Evolutionary conservation across 2,113 vertebrate species (phyloP), one percentile per base, ranked within the genome.

Genomic region (Taurulus bubalis): DNA sequence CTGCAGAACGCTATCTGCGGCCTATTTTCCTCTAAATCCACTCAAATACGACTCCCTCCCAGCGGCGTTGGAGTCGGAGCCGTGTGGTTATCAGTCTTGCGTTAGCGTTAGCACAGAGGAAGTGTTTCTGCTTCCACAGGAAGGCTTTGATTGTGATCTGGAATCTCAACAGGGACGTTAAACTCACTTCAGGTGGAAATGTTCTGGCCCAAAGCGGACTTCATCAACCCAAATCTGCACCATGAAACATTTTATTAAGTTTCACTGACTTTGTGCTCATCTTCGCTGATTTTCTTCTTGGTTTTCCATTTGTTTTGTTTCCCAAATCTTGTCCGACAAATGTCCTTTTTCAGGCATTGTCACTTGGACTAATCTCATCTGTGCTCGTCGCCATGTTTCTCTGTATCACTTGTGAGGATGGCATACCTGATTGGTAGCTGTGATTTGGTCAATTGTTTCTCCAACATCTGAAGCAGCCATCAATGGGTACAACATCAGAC

Each of bases 1-100:
- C 82, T 88, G 84, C 87, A 87, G 68, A 89, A 86, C 85, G 78
- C 76, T 89, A 85, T 88, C 87, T 88, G 84, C 77, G 83, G 84
- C 86, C 89, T 83, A 76, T 84, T 85, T 83, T 34, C 34, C 83
- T 85, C 73, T 34, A 75, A 72, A 77, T 84, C 81, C 81, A 69
- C 74, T 82, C 88, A 82, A 77, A 87, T 70, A 72, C 89, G 79
- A 85, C 71, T 14, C 53, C 53, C 53, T 24, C 74, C 85, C 74
- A 20, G 24, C 24, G 65, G 80, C 51, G 22, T 84, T 83, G 85
- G 72, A 75, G 75, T 42, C 56, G 1, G n/a, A n/a, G 64, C 76
- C 18, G 30, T 8, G 71, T 58, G 49, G 71, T 34, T 40, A 77
- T 77, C 78, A 58, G 73, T 47, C 63, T 16, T 68, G 8, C 72